A percentile compares a stretch with the other conserved stretches of the same genome.
phyloP scores from a whole-genome alignment of 2,113 vertebrate species.

The Australoheros scitulus region DNA sequence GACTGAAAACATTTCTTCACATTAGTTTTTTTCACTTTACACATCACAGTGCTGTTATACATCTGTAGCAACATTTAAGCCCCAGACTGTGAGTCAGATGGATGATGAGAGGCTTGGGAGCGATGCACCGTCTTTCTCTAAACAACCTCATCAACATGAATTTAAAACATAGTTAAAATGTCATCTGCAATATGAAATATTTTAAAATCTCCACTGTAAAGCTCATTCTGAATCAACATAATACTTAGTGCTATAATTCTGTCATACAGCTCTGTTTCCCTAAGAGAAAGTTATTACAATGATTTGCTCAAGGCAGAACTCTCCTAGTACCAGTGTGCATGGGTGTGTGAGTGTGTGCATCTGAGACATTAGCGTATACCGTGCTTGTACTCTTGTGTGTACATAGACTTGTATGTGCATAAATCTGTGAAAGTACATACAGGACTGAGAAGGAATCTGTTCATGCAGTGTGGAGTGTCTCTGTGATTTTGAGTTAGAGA shows the following conservation, averaged over 20 bases:
- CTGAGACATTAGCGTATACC: background rate
- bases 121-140: conserved; percentile 12
- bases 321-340: background rate
- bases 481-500: background rate
- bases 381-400: background rate
- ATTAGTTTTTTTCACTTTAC: conserved; percentile 7
- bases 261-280: conserved; percentile 40
- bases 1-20: background rate
- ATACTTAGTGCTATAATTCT: conserved; percentile 60
- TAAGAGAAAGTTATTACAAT: conserved; percentile 46
- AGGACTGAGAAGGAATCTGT: background rate
- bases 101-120: conserved; percentile 38
- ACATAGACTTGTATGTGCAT: background rate
- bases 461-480: background rate
- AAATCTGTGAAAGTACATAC: background rate
- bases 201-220: conserved; percentile 44
- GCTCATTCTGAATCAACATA: conserved; percentile 64
- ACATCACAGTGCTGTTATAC: background rate
- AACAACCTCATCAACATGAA: conserved; percentile 51
- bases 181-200: conserved; percentile 53
- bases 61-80: conserved; percentile 31
- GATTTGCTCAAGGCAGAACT: conserved; percentile 54
- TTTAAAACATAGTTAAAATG: conserved; percentile 70
- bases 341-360: background rate
- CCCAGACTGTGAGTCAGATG: conserved; percentile 21